Percentiles rank a stretch among this genome's conserved stretches.
phyloP scores from a whole-genome alignment of 2,113 vertebrate species.

The Chiloscyllium plagiosum region DNA sequence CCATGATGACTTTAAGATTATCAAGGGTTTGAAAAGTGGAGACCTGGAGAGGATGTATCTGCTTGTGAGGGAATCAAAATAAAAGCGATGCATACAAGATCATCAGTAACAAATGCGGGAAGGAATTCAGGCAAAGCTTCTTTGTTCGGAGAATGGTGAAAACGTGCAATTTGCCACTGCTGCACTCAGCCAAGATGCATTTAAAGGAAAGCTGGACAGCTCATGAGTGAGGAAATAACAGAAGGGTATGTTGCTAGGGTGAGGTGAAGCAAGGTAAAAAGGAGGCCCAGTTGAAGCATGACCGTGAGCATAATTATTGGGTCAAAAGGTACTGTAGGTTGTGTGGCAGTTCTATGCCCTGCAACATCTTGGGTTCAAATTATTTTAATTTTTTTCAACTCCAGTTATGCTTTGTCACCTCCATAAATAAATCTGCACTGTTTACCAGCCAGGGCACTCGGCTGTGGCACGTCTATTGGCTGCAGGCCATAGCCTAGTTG shows the following conservation, averaged over 20 bases:
- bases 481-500: slow-evolving; percentile 2
- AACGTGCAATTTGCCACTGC: not conserved
- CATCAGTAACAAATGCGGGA: not conserved
- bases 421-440: slow-evolving; percentile 24
- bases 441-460: not conserved
- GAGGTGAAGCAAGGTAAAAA: not conserved
- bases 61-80: not conserved
- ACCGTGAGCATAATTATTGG: not conserved
- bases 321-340: not conserved
- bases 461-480: slow-evolving; percentile 5
- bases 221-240: not conserved
- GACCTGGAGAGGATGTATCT: not conserved
- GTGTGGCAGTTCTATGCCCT: not conserved
- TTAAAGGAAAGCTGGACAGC: not conserved
- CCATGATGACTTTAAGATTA: not conserved
- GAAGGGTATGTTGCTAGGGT: not conserved
- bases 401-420: slow-evolving; percentile 8
- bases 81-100: not conserved
- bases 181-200: not conserved
- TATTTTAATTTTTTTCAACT: not conserved
- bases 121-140: not conserved
- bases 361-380: not conserved
- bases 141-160: not conserved
- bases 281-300: not conserved
- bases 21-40: not conserved